A percentile compares a stretch with the other conserved stretches of the same genome.
These are phyloP conservation scores for Thyatira batis DNA, from an alignment of 2,888 invertebrate genomes.

Conservation along the genomic window DNA sequence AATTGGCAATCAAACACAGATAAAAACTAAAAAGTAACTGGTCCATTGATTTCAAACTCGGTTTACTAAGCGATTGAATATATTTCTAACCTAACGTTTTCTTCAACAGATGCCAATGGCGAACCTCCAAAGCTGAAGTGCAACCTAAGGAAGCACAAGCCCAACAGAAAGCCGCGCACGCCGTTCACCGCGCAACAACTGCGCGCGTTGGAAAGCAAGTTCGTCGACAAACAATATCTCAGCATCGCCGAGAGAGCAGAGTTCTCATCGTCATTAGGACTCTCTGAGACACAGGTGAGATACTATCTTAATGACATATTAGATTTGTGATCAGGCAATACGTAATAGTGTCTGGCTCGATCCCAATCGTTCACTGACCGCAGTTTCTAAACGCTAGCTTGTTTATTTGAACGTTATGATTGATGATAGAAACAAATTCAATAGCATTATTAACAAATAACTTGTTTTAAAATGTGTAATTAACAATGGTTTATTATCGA, in stretches of 20 bases:
- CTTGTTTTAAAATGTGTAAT: neutral
- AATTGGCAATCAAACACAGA: too few relatives aligned
- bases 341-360: neutral
- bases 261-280: slow-evolving; percentile 95
- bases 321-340: neutral
- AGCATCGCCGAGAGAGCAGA: slow-evolving; percentile 99
- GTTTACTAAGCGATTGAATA: neutral
- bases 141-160: slow-evolving; percentile 97
- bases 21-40: too few relatives aligned
- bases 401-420: neutral
- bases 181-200: slow-evolving; percentile 99
- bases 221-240: slow-evolving; percentile 97
- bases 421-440: neutral
- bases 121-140: slow-evolving; percentile 94
- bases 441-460: slow-evolving; percentile 4
- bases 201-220: slow-evolving; percentile 96
- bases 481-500: slow-evolving; percentile 50
- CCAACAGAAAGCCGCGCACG: slow-evolving; percentile 98
- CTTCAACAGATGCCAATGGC: slow-evolving; percentile 84
- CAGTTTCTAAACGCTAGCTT: neutral
- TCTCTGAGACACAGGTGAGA: slow-evolving; percentile 80
- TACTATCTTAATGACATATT: slow-evolving; percentile 1
- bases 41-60: neutral
- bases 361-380: neutral
- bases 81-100: slow-evolving; percentile 1